Evolutionary conservation across 2,888 invertebrate species (phyloP), one percentile per base, ranked within the genome.

Genomic region (Heteromyza rotundicornis): DNA sequence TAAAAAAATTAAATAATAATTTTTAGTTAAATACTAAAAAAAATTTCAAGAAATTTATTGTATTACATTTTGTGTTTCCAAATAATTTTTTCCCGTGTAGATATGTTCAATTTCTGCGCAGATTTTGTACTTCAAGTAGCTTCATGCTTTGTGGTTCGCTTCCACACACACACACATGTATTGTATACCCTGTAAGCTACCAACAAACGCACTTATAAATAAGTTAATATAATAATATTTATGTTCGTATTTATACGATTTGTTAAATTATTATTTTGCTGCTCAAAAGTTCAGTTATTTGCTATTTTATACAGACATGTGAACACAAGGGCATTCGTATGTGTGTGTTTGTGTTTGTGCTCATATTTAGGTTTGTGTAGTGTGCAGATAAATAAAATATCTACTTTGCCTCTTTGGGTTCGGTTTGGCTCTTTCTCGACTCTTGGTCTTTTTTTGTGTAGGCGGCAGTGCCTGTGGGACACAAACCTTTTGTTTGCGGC

Each of bases 401-500:
- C 7, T 27, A 27, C 10, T 59, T 54, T 59, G 27, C 12, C 3
- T 14, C 10, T n/a, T 14, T 40, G 5, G 5, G 19, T 12, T 17
- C 23, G n/a, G 14, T 44, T n/a, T 10, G 2, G 10, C 2, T 27
- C 8, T 52, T 12, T 27, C 10, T 27, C 27, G 27, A 27, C 27
- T 27, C 27, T 27, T 10, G 27, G 27, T 27, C 17, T 57, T 69
- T 68, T 32, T 8, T 32, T 32, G n/a, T n/a, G 40, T 40, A n/a
- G 3, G 12, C n/a, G 12, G 10, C 10, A 12, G 40, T 7, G 40
- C 63, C 66, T 61, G 68, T 74, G 74, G 73, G 74, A 69, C 70
- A n/a, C 64, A 73, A 73, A n/a, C n/a, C 76, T 76, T 74, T 74
- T 74, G 75, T 76, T 74, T 76, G 76, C 75, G 75, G 74, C 73